Conservation (phyloP, 2,888 invertebrate species). For the Rotaria magnacalcarata region DNA sequence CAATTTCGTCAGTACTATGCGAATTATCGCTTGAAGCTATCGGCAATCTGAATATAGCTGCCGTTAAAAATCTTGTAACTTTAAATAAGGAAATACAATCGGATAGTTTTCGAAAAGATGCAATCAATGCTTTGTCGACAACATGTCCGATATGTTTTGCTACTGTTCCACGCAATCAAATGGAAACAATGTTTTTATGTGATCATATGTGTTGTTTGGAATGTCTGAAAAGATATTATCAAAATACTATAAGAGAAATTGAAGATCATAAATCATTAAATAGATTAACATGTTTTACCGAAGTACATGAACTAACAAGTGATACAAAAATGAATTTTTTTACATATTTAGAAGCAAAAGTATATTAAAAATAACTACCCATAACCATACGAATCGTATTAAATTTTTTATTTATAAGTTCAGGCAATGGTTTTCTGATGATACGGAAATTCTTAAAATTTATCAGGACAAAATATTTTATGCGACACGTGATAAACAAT, state of each 20-base stretch:
- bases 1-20: background rate
- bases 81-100: background rate
- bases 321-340: background rate
- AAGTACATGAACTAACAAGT: background rate
- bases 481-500: background rate
- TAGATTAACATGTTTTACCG: background rate
- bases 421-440: background rate
- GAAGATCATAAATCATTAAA: background rate
- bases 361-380: background rate
- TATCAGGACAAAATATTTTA: background rate
- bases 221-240: background rate
- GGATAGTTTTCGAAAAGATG: background rate
- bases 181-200: background rate
- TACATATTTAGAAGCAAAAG: background rate
- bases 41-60: background rate
- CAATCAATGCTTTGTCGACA: background rate
- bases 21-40: background rate
- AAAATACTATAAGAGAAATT: background rate
- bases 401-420: background rate
- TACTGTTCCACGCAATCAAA: background rate
- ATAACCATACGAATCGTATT: too few relatives aligned
- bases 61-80: background rate
- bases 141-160: background rate
- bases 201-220: background rate
- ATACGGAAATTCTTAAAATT: background rate